Percentiles rank a stretch among this genome's conserved stretches.
Evolutionary conservation across 2,888 invertebrate species (phyloP).

Genomic region (Eumacrocentrus americanus): DNA sequence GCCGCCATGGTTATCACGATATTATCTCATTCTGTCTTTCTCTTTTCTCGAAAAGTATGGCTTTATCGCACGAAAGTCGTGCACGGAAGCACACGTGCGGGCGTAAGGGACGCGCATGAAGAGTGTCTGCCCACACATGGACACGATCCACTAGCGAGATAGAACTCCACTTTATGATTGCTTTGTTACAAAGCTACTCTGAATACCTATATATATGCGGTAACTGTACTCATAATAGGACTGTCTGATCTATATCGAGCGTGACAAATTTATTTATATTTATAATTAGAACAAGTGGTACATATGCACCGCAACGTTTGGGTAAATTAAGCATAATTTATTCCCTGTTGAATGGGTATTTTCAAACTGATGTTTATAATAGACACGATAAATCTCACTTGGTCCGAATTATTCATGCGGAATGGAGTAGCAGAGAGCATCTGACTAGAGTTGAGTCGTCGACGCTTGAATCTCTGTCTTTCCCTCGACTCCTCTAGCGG

Average conservation of each 20-base stretch:
- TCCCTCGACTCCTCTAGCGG: background rate
- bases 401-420: conserved; percentile 3
- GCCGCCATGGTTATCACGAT: conserved; percentile 10
- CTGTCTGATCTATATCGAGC: background rate
- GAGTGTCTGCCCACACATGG: background rate
- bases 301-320: too few relatives aligned
- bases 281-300: too few relatives aligned
- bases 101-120: background rate
- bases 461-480: conserved; percentile 1
- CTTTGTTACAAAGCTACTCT: background rate
- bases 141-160: background rate
- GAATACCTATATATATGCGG: background rate
- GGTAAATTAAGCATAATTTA: background rate
- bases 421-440: conserved; percentile 5
- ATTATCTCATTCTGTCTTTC: conserved; percentile 23
- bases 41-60: conserved; percentile 24
- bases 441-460: background rate
- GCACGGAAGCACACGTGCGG: background rate
- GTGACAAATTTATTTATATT: background rate
- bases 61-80: conserved; percentile 23
- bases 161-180: background rate
- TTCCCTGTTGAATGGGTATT: background rate
- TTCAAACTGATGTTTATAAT: background rate
- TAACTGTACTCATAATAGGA: background rate
- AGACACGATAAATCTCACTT: background rate